Evolutionary conservation across 92 coral and sea anemone species (phyloP), one percentile per base, ranked within the genome.

Genomic region (Palythoa caribaeorum): DNA sequence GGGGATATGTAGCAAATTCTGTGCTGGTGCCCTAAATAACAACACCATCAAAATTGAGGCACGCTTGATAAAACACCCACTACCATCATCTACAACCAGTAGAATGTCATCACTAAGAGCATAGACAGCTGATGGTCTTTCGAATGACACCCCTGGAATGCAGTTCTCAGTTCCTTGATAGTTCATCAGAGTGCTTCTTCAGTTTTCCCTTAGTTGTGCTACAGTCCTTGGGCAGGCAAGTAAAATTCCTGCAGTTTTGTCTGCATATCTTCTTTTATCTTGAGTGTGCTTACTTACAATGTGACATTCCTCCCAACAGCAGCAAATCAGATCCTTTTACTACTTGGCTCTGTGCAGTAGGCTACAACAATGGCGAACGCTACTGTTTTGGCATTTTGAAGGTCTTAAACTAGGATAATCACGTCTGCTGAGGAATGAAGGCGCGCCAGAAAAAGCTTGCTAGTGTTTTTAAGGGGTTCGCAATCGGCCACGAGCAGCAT

Each of bases 341-440:
- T 68, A 39, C 55, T 83, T 83, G 87, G 76, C 87, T 83, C 76
- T 68, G 87, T 28, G 73, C 87, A 83, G 47, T 83, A 83, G 55
- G 78, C 77, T 52, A 69, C 88, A 17, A 44, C 78, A 69, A 36
- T 53, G 38, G 78, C 3, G 75, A 39, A 70, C 17, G 88, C 88
- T 52, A 71, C 88, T 39, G 75, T 48, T 37, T 84, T 84, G 62
- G 79, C 59, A 39, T 51, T 84, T 48, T 84, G 66, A 71, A 84
- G 79, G 55, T 54, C 88, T 68, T 84, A 52, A 39, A 48, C 88
- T 39, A 84, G 79, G 88, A 84, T 69, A 66, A 37, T 63, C 17
- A 83, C 87, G 16, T 83, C 87, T 19, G 87, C 87, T 63, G 87
- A 78, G 87, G 87, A 83, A 69, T 69, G 87, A 69, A 83, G 87